Evolutionary conservation across 1,140 invertebrate species (phyloP), one percentile per base, ranked within the genome.

Genomic region (Solen grandis): DNA sequence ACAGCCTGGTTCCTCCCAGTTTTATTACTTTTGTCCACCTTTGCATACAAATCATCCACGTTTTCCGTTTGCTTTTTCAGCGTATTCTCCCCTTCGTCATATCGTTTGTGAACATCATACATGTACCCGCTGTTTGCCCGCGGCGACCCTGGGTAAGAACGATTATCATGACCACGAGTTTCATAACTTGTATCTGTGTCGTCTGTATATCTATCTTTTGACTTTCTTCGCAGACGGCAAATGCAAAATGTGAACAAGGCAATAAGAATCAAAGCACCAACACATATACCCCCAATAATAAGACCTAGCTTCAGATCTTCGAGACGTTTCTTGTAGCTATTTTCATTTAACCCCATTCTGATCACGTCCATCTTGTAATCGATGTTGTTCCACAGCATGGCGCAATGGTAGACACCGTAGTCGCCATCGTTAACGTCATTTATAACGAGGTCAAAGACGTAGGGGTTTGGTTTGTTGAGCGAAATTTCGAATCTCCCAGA

Each of bases 341-440:
- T 65, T 36, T 78, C 75, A 41, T 78, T 78, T 1, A 78, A 29
- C 5, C 46, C 75, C 0, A 78, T 54, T 1, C 75, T 29, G 22
- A 78, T 78, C 3, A 46, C 65, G 46, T 55, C 60, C 2, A 60
- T 35, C 5, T 31, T 38, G 38, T 78, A 78, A 41, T 69, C 31
- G 10, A 68, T 50, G 35, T 78, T 78, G 10, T 78, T 54, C 75
- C 75, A 78, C 14, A 78, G 5, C 75, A 78, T 69, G 8, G 69
- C 22, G 41, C 75, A 78, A 54, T 78, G 75, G 29, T 78, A 78
- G 10, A 68, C 75, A 27, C 75, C 75, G 46, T 57, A 78, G 27
- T 78, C 75, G 1, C 25, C n/a, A 10, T 68, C 65, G 19, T 59
- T 33, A 22, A 69, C 62, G 4, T 35, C 25, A 19, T 8, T 22